Percentiles rank a stretch among this genome's conserved stretches.
Evolutionary conservation across 2,797 vertebrate genomes (phyloP).

Genomic region (Thunnus albacares): DNA sequence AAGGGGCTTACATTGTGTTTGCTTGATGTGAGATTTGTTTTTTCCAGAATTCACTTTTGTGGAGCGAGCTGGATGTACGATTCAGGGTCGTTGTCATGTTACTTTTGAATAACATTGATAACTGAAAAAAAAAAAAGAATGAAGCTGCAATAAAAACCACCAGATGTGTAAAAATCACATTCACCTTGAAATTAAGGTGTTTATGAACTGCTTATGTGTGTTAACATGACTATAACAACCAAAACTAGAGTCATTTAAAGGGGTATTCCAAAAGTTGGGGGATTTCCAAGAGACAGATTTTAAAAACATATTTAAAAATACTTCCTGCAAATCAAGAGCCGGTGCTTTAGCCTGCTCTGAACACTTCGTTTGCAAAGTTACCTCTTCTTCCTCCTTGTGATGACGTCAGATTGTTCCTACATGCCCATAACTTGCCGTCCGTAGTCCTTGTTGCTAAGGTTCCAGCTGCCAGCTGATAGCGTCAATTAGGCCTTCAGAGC

Average conservation of each 20-base stretch:
- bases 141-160: background rate
- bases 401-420: no score
- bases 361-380: no score
- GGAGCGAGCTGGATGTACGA: background rate
- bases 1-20: constrained; percentile 30
- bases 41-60: background rate
- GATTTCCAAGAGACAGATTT: no score
- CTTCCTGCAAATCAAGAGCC: no score
- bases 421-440: no score
- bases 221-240: background rate
- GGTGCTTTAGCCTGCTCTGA: no score
- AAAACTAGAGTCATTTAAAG: background rate
- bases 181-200: background rate
- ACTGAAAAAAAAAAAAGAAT: background rate
- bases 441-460: no score
- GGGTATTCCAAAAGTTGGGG: background rate
- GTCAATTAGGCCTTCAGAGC: no score
- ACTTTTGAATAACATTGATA: constrained; percentile 1
- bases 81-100: background rate
- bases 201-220: background rate
- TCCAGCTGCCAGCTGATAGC: no score
- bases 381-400: no score
- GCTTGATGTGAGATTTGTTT: constrained; percentile 17
- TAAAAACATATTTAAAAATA: no score
- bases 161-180: background rate